Evolutionary conservation across 1,140 invertebrate species (phyloP), one percentile per base, ranked within the genome.

Genomic region (Eulimnadia texana): DNA sequence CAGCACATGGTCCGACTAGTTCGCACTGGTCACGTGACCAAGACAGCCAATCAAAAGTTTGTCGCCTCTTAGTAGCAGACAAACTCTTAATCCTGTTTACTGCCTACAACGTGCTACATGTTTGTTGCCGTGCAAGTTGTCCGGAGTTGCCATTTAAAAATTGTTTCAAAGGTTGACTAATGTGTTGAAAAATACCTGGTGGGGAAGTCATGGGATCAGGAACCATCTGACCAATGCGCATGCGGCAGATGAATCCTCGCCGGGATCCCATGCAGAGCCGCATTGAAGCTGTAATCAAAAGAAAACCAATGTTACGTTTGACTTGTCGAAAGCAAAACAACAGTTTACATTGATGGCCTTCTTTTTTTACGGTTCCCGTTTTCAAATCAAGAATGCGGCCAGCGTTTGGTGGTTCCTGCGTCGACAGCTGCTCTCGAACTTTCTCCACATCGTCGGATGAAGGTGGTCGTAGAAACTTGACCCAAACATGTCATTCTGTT

Each of bases 391-490:
- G 76, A 64, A 99, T 95, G 62, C 96, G 79, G 1, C 93, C 94
- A 1, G 88, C 89, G 71, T 93, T 93, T 69, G 93, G 89, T n/a
- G 91, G 90, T 72, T 98, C 94, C 68, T 93, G 89, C 0, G 93
- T 95, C 57, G 92, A 96, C 22, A 99, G 75, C 73, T 99, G 97
- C 73, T 99, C 97, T 24, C 92, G 77, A n/a, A 93, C 88, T 77
- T 99, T 99, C 68, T 98, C 94, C 1, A 94, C 83, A 74, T 99
- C 97, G 69, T 99, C 96, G 93, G 93, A 79, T 99, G 97, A 33
- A 99, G 83, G 70, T 97, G 84, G 65, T 98, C 93, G 72, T 91
- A 98, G 56, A 99, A 79, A 72, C 87, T 92, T 22, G 88, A 89
- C 22, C 91, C 90, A 72, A 93, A 97, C 94, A 96, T 98, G 67